A percentile compares a stretch with the other conserved stretches of the same genome.
Evolutionary conservation across 2,113 vertebrate species (phyloP).

Genomic region (Lucifuga dentata): DNA sequence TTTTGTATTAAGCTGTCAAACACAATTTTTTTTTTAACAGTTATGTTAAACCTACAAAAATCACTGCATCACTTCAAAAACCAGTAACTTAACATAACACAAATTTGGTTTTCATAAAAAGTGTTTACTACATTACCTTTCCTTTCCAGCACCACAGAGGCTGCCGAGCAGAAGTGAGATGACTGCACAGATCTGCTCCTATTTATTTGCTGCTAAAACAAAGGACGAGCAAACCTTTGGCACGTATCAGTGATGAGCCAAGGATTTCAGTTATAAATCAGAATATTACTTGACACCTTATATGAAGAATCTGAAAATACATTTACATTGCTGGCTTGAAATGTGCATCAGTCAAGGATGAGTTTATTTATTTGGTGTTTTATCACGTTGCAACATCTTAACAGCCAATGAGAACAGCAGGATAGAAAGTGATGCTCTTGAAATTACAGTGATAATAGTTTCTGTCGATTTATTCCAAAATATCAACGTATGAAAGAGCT

Average conservation of each 20-base stretch:
- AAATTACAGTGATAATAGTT: too few species aligned
- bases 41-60: conserved; percentile 1
- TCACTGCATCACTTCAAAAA: background rate
- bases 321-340: conserved; percentile 49
- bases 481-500: too few species aligned
- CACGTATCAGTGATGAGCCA: conserved; percentile 67
- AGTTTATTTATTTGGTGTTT: conserved; percentile 7
- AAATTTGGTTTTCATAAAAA: background rate
- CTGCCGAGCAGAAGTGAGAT: conserved; percentile 39
- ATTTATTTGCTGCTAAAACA: conserved; percentile 71
- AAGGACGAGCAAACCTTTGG: conserved; percentile 47
- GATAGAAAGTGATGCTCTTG: background rate
- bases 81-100: background rate
- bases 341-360: conserved; percentile 41
- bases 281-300: conserved; percentile 40
- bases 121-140: conserved; percentile 51
- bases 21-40: background rate
- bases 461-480: too few species aligned
- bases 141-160: conserved; percentile 18
- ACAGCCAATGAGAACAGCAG: background rate
- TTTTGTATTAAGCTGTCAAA: conserved; percentile 60
- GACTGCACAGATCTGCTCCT: conserved; percentile 46
- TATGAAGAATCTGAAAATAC: conserved; percentile 30
- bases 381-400: conserved; percentile 30
- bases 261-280: conserved; percentile 28